A percentile compares a stretch with the other conserved stretches of the same genome.
Conservation (phyloP, 1,140 invertebrate genomes). For the Pogonognathellus flavescens region DNA sequence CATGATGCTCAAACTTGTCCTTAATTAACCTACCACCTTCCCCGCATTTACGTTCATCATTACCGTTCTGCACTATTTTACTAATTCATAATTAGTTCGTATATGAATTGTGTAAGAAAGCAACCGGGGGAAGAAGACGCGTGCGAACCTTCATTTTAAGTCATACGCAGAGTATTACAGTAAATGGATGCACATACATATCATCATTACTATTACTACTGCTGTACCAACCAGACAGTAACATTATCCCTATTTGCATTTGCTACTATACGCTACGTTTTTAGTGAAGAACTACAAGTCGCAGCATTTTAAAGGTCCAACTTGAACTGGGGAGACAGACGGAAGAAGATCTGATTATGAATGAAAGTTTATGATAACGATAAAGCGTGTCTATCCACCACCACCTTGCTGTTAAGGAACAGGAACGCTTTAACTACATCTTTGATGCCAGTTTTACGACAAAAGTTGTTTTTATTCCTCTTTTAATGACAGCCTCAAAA, state of each 20-base stretch:
- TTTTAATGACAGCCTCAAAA: background rate
- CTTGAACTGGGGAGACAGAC: background rate
- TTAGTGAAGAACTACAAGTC: background rate
- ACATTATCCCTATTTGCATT: no score
- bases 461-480: constrained; percentile 27
- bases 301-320: background rate
- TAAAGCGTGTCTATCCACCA: constrained; percentile 5
- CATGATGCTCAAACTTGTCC: constrained; percentile 21
- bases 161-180: no score
- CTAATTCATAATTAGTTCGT: constrained; percentile 34
- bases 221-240: no score
- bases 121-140: no score
- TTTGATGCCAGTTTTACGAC: constrained; percentile 48
- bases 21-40: constrained; percentile 40
- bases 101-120: background rate
- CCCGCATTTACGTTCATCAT: constrained; percentile 11
- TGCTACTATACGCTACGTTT: background rate
- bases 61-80: constrained; percentile 14
- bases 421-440: constrained; percentile 30
- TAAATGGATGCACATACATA: no score
- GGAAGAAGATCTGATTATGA: constrained; percentile 22
- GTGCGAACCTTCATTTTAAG: no score
- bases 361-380: constrained; percentile 15
- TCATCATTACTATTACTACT: no score
- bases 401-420: background rate